These are phyloP conservation scores for Pararge aegeria DNA, from an alignment of 1,140 invertebrate genomes.

Conservation along the genomic window DNA sequence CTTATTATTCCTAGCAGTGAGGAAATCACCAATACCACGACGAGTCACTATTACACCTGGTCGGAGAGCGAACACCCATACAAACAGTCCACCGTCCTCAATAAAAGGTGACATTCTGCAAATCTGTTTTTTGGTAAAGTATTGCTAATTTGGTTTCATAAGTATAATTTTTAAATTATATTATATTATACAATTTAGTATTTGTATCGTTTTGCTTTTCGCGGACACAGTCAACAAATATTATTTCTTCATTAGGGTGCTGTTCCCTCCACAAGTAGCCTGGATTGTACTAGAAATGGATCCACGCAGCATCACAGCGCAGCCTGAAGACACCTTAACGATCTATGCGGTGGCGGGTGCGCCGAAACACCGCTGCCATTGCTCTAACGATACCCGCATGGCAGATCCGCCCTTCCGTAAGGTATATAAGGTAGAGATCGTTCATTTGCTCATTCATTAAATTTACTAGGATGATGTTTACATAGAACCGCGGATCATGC, in stretches of 20 bases:
- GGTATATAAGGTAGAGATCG: slow-evolving; percentile 64
- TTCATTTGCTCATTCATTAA: slow-evolving; percentile 45
- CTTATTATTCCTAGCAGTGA: slow-evolving; percentile 80
- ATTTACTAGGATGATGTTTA: slow-evolving; percentile 6
- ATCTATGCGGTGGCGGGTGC: slow-evolving; percentile 83
- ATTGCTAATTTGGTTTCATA: too few relatives aligned
- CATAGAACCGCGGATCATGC: background rate
- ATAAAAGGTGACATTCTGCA: slow-evolving; percentile 87
- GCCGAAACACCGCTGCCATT: slow-evolving; percentile 52
- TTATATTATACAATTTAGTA: too few relatives aligned
- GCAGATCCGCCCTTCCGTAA: slow-evolving; percentile 60
- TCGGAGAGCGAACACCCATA: slow-evolving; percentile 99
- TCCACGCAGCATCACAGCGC: slow-evolving; percentile 93
- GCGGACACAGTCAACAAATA: too few relatives aligned
- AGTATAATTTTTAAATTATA: too few relatives aligned
- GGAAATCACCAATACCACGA: slow-evolving; percentile 72
- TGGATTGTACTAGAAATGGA: slow-evolving; percentile 98
- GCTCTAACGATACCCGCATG: slow-evolving; percentile 40
- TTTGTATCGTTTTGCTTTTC: too few relatives aligned
- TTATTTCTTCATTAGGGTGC: too few relatives aligned
- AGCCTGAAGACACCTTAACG: slow-evolving; percentile 95
- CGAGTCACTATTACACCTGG: slow-evolving; percentile 93
- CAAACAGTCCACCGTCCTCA: slow-evolving; percentile 92
- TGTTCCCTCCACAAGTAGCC: slow-evolving; percentile 92
- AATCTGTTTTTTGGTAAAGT: too few relatives aligned